Evolutionary conservation across 1,140 invertebrate genomes (phyloP).

Genomic region (Chymomyza costata): DNA sequence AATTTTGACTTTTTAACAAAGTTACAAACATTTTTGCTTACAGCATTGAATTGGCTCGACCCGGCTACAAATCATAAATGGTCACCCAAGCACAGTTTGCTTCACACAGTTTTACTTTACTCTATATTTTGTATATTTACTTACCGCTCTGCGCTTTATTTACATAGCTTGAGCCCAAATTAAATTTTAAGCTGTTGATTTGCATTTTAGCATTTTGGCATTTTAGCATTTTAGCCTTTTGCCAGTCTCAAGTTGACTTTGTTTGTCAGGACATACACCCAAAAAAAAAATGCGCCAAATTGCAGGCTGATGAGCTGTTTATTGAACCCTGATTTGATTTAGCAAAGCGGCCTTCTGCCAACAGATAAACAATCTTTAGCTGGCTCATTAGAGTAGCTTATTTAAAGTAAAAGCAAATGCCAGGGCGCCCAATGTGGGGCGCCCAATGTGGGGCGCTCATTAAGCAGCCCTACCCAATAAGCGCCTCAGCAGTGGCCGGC

Average conservation of each 20-base stretch:
- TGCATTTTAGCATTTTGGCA: conserved; percentile 48
- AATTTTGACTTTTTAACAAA: conserved; percentile 71
- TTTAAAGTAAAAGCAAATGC: not conserved
- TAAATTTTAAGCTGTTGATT: conserved; percentile 73
- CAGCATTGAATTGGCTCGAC: conserved; percentile 56
- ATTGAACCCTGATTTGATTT: conserved; percentile 66
- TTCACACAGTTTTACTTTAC: not conserved
- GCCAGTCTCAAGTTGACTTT: not conserved
- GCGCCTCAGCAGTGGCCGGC: too few relatives aligned
- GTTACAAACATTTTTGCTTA: conserved; percentile 53
- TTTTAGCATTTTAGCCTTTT: not conserved
- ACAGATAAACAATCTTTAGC: conserved; percentile 3
- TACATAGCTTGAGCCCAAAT: conserved; percentile 61
- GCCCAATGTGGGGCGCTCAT: not conserved
- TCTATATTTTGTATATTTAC: not conserved
- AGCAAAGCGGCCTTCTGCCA: conserved; percentile 5
- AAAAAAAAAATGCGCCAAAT: not conserved
- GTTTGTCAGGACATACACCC: not conserved
- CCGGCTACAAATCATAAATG: conserved; percentile 53
- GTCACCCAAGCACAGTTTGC: conserved; percentile 33
- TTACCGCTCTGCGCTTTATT: conserved; percentile 35
- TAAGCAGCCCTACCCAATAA: too few relatives aligned
- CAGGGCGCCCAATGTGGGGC: too few relatives aligned
- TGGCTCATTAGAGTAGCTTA: conserved; percentile 52
- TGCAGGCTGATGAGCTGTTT: conserved; percentile 38